Conservation (phyloP, 2,888 invertebrate genomes). For the Heliconius ethilla region DNA sequence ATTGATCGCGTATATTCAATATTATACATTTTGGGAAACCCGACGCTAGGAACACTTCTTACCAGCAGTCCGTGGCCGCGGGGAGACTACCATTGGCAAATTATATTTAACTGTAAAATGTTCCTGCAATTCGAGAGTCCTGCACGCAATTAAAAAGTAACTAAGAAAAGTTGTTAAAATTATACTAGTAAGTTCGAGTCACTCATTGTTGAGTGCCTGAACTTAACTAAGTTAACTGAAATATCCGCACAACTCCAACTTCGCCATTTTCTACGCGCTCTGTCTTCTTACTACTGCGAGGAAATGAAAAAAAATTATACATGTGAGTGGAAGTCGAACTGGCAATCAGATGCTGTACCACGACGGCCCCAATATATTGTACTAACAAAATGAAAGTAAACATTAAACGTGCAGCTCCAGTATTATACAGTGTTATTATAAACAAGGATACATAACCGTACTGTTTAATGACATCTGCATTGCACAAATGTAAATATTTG, state of each 20-base stretch:
- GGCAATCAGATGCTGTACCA: background rate
- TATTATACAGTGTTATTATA: slow-evolving; percentile 11
- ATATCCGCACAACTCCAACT: too few relatives aligned
- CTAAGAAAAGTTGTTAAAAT: too few relatives aligned
- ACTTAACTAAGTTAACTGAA: too few relatives aligned
- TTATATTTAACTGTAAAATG: background rate
- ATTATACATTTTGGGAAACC: too few relatives aligned
- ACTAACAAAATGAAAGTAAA: slow-evolving; percentile 1
- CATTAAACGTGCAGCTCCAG: background rate
- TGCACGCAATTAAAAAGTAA: background rate
- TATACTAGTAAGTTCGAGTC: too few relatives aligned
- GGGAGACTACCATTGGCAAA: too few relatives aligned
- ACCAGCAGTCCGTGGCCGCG: too few relatives aligned
- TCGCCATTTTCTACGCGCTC: too few relatives aligned
- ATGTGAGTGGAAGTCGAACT: too few relatives aligned
- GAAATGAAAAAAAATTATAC: background rate
- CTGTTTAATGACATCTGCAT: slow-evolving; percentile 23
- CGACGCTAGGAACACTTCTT: too few relatives aligned
- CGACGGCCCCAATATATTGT: background rate
- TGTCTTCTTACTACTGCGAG: background rate
- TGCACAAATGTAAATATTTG: slow-evolving; percentile 18
- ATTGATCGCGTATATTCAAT: too few relatives aligned
- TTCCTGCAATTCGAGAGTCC: background rate
- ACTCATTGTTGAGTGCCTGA: too few relatives aligned
- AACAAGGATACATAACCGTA: slow-evolving; percentile 18